These are phyloP conservation scores for Notiomystis cincta DNA, from an alignment of 2,113 vertebrate species.

Conservation along the genomic window DNA sequence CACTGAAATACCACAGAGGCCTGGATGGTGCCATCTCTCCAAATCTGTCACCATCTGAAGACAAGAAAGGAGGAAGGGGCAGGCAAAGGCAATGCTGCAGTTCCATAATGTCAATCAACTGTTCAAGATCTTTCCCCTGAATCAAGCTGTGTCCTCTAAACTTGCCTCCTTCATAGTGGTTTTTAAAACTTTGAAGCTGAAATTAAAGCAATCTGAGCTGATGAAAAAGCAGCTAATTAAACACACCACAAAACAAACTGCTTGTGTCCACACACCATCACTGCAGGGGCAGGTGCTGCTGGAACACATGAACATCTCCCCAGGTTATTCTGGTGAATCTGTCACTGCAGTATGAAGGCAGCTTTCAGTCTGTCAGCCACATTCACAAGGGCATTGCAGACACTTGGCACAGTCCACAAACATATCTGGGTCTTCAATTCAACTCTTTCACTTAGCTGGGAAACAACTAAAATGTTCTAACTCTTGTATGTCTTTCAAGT, in stretches of 20 bases:
- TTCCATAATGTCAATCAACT: background rate
- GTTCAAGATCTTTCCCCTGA: background rate
- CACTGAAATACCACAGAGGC: background rate
- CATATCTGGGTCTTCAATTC: background rate
- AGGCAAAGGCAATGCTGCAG: background rate
- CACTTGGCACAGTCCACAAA: background rate
- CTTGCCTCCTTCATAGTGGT: background rate
- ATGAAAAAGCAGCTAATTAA: background rate
- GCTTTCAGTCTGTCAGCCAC: background rate
- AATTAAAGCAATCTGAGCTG: background rate
- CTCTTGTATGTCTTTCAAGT: background rate
- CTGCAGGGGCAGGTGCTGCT: background rate
- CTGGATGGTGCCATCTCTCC: background rate
- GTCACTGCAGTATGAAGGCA: background rate
- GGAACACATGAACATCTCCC: fast-evolving
- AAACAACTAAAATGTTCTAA: background rate
- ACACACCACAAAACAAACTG: background rate
- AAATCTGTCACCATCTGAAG: background rate
- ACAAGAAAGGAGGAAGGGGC: background rate
- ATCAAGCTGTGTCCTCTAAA: background rate
- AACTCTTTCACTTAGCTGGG: background rate
- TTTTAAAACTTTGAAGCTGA: background rate
- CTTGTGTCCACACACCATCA: background rate
- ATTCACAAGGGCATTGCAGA: background rate
- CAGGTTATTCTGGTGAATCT: background rate